Percentiles rank a stretch among this genome's conserved stretches.
Conservation (phyloP, 2,113 vertebrate genomes). For the Willisornis vidua region DNA sequence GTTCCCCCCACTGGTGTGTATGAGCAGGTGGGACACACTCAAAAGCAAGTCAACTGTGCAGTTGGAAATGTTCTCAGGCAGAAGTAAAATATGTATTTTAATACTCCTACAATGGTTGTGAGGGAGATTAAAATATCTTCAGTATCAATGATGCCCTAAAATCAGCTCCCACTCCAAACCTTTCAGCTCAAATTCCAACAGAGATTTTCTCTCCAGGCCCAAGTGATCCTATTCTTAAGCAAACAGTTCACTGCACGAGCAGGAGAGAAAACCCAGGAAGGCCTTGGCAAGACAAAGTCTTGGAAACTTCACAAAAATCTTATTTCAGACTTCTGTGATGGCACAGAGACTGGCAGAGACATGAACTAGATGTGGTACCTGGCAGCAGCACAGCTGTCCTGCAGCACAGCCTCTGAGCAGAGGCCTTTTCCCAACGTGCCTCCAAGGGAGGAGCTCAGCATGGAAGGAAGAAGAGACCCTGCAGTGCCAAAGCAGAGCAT, state of each 20-base stretch:
- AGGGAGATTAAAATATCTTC: constrained; percentile 34
- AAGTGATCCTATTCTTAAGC: neutral
- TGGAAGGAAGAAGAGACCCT: neutral
- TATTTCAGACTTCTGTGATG: neutral
- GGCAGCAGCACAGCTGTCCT: neutral
- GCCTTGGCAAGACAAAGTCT: neutral
- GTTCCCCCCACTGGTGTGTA: neutral
- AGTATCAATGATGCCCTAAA: neutral
- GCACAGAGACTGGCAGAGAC: neutral
- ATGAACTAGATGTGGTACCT: neutral
- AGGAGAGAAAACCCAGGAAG: neutral
- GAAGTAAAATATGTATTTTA: constrained; percentile 24
- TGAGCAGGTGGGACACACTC: constrained; percentile 37
- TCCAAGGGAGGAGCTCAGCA: neutral
- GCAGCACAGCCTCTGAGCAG: neutral
- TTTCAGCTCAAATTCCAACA: neutral
- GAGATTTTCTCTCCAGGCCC: neutral
- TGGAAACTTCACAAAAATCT: neutral
- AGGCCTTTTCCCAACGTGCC: neutral
- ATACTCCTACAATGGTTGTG: constrained; percentile 16
- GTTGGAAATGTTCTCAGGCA: constrained; percentile 27
- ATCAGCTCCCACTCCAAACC: neutral
- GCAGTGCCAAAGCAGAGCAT: neutral
- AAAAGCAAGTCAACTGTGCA: constrained; percentile 26
- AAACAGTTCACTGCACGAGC: neutral